Conservation (phyloP, 1,140 invertebrate genomes). For the Chelonus insularis region DNA sequence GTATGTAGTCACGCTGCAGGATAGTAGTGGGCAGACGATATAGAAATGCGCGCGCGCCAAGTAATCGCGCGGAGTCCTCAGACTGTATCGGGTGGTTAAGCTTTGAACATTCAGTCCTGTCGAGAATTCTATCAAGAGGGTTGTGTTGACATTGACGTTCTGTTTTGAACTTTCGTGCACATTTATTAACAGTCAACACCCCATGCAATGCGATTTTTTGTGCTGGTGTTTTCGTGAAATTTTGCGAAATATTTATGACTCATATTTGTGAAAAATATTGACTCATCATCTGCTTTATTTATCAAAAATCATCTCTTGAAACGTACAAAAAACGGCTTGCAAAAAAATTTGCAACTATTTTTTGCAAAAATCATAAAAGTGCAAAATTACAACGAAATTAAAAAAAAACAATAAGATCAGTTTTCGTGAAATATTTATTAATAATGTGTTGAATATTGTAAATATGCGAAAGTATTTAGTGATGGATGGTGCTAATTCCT, state of each 20-base stretch:
- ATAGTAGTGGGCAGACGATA: constrained; percentile 12
- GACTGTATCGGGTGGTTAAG: constrained; percentile 29
- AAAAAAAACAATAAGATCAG: too few species aligned
- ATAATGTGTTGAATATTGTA: too few species aligned
- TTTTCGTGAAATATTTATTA: too few species aligned
- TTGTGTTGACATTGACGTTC: constrained; percentile 25
- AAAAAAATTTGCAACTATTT: too few species aligned
- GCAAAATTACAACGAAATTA: too few species aligned
- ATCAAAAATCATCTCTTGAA: too few species aligned
- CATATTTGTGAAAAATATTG: not conserved
- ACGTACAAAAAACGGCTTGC: too few species aligned
- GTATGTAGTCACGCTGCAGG: not conserved
- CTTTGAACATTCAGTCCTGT: constrained; percentile 46
- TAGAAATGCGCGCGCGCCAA: constrained; percentile 28
- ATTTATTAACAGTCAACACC: not conserved
- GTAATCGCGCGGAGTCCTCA: constrained; percentile 29
- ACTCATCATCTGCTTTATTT: not conserved
- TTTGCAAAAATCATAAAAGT: too few species aligned
- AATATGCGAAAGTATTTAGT: too few species aligned
- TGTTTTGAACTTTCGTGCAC: constrained; percentile 1
- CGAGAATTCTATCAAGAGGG: constrained; percentile 45
- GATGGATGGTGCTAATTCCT: too few species aligned
- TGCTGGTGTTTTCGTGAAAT: not conserved
- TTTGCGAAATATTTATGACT: not conserved
- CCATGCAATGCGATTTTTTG: constrained; percentile 4